Evolutionary conservation across 2,113 vertebrate genomes (phyloP).

Genomic region (Epinephelus moara): DNA sequence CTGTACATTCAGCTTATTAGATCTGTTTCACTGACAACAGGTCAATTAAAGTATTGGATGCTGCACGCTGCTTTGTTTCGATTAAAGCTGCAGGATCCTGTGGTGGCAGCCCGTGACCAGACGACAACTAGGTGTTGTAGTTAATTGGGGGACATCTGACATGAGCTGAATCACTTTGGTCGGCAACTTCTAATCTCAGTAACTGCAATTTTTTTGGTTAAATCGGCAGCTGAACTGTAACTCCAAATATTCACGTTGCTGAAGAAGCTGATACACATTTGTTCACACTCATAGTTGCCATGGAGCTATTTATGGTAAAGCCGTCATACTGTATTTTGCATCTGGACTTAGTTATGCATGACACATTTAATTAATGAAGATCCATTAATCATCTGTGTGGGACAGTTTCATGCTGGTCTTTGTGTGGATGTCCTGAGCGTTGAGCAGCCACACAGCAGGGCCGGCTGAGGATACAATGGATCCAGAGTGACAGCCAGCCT

Average conservation of each 20-base stretch:
- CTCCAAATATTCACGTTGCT: background rate
- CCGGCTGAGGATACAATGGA: conserved; percentile 1
- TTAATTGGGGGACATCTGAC: background rate
- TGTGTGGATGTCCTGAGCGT: conserved; percentile 10
- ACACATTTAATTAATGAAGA: background rate
- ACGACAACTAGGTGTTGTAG: background rate
- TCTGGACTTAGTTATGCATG: background rate
- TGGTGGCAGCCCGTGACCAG: background rate
- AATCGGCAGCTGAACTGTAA: background rate
- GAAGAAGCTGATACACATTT: background rate
- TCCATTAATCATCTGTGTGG: background rate
- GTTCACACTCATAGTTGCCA: background rate
- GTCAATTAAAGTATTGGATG: background rate
- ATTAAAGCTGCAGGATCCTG: background rate
- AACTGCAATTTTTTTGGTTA: background rate
- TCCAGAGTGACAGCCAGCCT: conserved; percentile 46
- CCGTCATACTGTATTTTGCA: background rate
- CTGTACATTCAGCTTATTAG: background rate
- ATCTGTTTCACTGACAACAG: background rate
- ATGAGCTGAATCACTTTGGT: background rate
- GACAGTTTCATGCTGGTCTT: conserved; percentile 31
- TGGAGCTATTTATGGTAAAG: background rate
- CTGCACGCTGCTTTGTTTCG: background rate
- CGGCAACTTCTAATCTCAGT: background rate
- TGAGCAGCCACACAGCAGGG: conserved; percentile 8